Evolutionary conservation across 2,797 vertebrate species (phyloP), one percentile per base, ranked within the genome.

Genomic region (Tolypeutes matacus): DNA sequence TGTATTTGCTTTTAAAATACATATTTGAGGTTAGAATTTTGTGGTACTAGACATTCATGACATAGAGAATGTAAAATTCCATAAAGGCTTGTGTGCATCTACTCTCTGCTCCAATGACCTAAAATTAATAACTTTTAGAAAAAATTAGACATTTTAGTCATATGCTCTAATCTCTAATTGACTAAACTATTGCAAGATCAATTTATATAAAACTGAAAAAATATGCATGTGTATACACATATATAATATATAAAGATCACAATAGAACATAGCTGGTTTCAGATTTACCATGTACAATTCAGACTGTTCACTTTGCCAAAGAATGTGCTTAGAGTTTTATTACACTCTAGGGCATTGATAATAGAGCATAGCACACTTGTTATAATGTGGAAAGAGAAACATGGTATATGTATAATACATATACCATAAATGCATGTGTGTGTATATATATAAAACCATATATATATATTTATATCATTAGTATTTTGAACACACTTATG

Each of bases 1-100:
- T 96, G 15, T 25, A 77, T 96, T 90, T 95, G 20, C 58, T 86
- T 89, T 91, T 83, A 78, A 92, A 92, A 84, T 89, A 56, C 92
- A 25, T 88, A 67, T 78, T 29, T 42, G 12, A 20, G 39, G 17
- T 87, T 89, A 92, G 46, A 58, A 91, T 56, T 80, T 36, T 92
- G 46, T 72, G 58, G 31, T 83, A 51, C 73, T 85, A 94, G 89
- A 73, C 46, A 20, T 87, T 75, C 36, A 56, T 34, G 42, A 64
- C 13, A 65, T 36, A 70, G 17, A 78, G 76, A 70, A 78, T 72
- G 8, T 87, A 15, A 82, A 83, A 88, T 83, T 78, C 23, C 60
- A 49, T 14, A n/a, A 39, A 86, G 2, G 14, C 3, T 75, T 87
- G 25, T 60, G 23, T 82, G 7, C 39, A 70, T 92, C 56, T 89